Base-by-base conservation (phyloP, 1,140 invertebrate species). In the Scaptomyza pallida region DNA sequence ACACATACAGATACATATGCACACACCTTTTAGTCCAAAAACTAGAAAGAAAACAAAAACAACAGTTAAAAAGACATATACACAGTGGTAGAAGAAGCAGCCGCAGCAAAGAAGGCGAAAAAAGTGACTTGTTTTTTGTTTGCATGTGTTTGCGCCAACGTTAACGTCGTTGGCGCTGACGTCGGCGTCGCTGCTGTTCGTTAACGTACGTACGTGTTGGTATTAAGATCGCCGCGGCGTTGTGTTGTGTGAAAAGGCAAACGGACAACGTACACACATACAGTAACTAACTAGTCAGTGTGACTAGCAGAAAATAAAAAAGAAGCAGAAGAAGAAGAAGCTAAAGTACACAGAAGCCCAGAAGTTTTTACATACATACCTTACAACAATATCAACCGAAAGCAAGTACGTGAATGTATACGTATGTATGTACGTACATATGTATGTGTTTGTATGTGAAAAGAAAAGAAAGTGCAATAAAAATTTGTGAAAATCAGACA, bases 381-480 rank as follows among this genome's bases (percentile, higher is more conserved):
- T 21, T 37, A 45, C 60, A 54, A 23, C 50, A 60, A 50, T 10
- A 43, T 41, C 9, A 41, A 41, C 41, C 1, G 23, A 26, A 26
- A 26, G 23, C n/a, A 43, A 51, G 48, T 17, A 56, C 60, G 23
- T 13, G 51, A 10, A 8, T 19, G 16, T 15, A 15, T 44, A 21
- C 35, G 8, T 41, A 40, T 21, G 2, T 21, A 13, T 33, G n/a
- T 44, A 21, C 35, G 8, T 41, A 40, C 15, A 0, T 21, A 13
- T 33, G n/a, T 37, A 10, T 10, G n/a, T 48, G 3, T 43, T 5
- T 23, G 41, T 52, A 16, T 62, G 79, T 23, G 50, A 61, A 21
- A 56, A 64, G 65, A 82, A 82, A 85, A 85, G 81, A 85, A 85
- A 85, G 81, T 85, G 81, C 81, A 85, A 85, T 85, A 86, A 85